phyloP scores from a whole-genome alignment of 2,113 vertebrate genomes.

The Sarotherodon lohbergeri region DNA sequence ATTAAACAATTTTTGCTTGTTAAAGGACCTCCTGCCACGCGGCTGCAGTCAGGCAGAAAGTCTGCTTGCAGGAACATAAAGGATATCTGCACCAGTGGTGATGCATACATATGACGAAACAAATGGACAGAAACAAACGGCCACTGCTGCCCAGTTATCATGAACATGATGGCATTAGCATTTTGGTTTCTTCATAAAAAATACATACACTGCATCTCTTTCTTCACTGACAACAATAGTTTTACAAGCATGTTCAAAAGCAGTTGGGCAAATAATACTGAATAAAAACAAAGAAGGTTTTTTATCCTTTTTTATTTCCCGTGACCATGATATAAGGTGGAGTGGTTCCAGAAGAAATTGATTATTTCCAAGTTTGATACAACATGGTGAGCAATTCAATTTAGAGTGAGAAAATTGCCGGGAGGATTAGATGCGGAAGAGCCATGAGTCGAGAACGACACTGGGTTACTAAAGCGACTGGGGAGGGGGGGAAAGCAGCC shows the following conservation, averaged over 20 bases:
- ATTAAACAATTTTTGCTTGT: neutral
- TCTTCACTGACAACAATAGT: neutral
- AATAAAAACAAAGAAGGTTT: neutral
- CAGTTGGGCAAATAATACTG: neutral
- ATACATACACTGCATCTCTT: neutral
- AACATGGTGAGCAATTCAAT: neutral
- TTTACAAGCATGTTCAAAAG: neutral
- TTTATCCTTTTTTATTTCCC: neutral
- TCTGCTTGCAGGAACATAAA: neutral
- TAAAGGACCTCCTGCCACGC: neutral
- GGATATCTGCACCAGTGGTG: constrained; percentile 26
- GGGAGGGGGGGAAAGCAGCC: neutral
- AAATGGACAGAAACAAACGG: constrained; percentile 35
- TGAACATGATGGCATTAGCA: neutral
- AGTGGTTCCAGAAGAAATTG: neutral
- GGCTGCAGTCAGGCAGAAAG: neutral
- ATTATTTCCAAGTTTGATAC: neutral
- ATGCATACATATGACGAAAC: neutral
- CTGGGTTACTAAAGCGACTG: neutral
- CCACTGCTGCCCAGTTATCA: neutral
- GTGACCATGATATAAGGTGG: neutral
- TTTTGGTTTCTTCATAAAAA: neutral
- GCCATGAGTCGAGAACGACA: neutral
- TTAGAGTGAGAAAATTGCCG: neutral
- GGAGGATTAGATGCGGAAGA: neutral